Evolutionary conservation across 2,888 invertebrate species (phyloP), one percentile per base, ranked within the genome.

Genomic region (Alloplasta piceator): DNA sequence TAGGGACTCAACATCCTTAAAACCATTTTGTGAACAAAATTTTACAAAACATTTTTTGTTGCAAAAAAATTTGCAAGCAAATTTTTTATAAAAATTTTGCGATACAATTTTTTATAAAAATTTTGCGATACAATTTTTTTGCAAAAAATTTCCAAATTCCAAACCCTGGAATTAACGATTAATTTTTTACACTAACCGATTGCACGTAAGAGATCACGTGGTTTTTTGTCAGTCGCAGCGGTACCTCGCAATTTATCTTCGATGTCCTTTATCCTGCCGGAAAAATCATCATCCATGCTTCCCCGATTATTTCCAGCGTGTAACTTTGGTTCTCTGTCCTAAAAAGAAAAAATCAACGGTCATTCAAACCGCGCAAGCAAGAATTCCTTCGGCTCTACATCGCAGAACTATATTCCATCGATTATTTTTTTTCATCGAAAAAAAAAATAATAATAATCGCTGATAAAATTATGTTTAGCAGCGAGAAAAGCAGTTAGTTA

Each of bases 151-250:
- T n/a, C n/a, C n/a, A n/a, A n/a, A n/a, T n/a, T n/a, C n/a, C n/a
- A n/a, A n/a, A n/a, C n/a, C n/a, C n/a, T n/a, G n/a, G 3, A 26
- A 26, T 26, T 26, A 26, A 26, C 26, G 26, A 26, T 26, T 52
- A 14, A 14, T 14, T 16, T 43, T 56, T 85, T 9, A 3, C 12
- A 78, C 86, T 85, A 86, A 92, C 94, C 98, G 80, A 98, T 97
- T 58, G 98, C 96, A 82, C 98, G 94, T 92, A 97, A 93, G 81
- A 98, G 93, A 92, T 98, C 98, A 92, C 96, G 97, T 0, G 97
- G 98, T 91, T 97, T 98, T 86, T 96, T 96, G 26, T 95, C 95
- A 0, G 94, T 92, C 0, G 94, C 92, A 64, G 93, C 92, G 6
- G 93, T 92, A 75, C 94, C 94, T 71, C 95, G 95, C 82, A 97